Conservation (phyloP, 2,797 vertebrate genomes). For the Sebastes trivittatus region DNA sequence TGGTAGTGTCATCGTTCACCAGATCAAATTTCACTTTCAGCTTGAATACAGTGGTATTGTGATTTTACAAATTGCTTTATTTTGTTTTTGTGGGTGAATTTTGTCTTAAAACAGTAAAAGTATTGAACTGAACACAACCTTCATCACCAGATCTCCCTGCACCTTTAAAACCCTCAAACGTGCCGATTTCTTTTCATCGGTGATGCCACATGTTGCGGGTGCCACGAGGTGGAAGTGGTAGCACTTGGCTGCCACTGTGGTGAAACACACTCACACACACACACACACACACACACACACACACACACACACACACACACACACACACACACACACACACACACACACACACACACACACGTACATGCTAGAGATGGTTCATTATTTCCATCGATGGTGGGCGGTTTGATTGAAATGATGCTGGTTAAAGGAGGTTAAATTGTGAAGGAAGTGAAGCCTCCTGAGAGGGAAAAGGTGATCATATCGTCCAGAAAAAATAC, state of each 20-base stretch:
- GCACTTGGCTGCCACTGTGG: slow-evolving; percentile 52
- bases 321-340: neutral
- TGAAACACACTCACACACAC: neutral
- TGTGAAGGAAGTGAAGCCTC: neutral
- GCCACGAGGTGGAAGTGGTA: slow-evolving; percentile 63
- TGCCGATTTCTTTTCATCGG: neutral
- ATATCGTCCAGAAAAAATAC: neutral
- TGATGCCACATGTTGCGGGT: slow-evolving; percentile 33
- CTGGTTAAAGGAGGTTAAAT: neutral
- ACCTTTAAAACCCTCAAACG: slow-evolving; percentile 49
- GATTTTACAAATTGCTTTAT: too few relatives aligned
- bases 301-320: neutral
- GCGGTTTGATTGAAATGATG: neutral
- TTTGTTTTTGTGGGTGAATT: too few relatives aligned
- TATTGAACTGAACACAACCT: too few relatives aligned
- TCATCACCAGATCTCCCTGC: neutral
- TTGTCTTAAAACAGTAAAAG: too few relatives aligned
- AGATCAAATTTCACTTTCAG: too few relatives aligned
- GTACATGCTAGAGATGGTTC: neutral
- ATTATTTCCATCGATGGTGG: slow-evolving; percentile 24
- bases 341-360: neutral
- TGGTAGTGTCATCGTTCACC: neutral
- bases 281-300: neutral
- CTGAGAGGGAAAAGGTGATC: neutral
- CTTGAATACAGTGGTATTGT: too few relatives aligned